Conservation (phyloP, 1,140 invertebrate species). For the Drosophila bipectinata region DNA sequence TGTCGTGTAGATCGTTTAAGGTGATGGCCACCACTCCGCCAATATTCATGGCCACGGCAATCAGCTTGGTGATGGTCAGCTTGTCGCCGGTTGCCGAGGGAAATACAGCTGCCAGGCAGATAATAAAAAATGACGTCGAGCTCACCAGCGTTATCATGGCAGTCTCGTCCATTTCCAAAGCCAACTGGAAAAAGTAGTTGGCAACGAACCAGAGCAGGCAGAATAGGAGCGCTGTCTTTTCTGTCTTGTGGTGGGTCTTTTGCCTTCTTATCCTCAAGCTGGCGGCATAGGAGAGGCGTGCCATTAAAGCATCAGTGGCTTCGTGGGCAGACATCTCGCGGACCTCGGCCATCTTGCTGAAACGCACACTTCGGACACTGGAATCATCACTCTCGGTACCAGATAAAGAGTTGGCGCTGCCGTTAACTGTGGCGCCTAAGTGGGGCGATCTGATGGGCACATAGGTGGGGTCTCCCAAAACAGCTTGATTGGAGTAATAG, state of each 20-base stretch:
- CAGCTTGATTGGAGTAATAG: slow-evolving; percentile 84
- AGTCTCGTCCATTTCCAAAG: slow-evolving; percentile 89
- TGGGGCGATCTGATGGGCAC: slow-evolving; percentile 91
- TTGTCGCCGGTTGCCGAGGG: slow-evolving; percentile 91
- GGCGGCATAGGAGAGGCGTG: slow-evolving; percentile 93
- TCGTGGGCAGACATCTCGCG: slow-evolving; percentile 92
- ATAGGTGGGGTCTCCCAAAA: slow-evolving; percentile 90
- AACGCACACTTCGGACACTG: slow-evolving; percentile 90
- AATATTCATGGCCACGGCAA: slow-evolving; percentile 91
- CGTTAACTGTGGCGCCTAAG: slow-evolving; percentile 19
- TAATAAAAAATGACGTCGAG: slow-evolving; percentile 92
- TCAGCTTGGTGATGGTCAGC: slow-evolving; percentile 92
- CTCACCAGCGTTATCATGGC: slow-evolving; percentile 92
- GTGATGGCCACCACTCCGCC: slow-evolving; percentile 90
- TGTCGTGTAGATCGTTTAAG: slow-evolving; percentile 88
- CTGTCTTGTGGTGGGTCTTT: slow-evolving; percentile 86
- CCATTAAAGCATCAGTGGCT: slow-evolving; percentile 92
- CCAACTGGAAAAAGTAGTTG: slow-evolving; percentile 88
- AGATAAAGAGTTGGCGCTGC: slow-evolving; percentile 86
- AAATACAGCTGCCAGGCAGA: slow-evolving; percentile 92
- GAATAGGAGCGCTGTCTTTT: slow-evolving; percentile 90
- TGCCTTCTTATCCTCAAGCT: slow-evolving; percentile 87
- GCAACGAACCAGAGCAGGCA: slow-evolving; percentile 89
- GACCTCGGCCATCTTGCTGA: slow-evolving; percentile 94
- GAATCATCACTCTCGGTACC: slow-evolving; percentile 94